A percentile compares a stretch with the other conserved stretches of the same genome.
Evolutionary conservation across 2,888 invertebrate genomes (phyloP).

Genomic region (Tetragonula carbonaria): DNA sequence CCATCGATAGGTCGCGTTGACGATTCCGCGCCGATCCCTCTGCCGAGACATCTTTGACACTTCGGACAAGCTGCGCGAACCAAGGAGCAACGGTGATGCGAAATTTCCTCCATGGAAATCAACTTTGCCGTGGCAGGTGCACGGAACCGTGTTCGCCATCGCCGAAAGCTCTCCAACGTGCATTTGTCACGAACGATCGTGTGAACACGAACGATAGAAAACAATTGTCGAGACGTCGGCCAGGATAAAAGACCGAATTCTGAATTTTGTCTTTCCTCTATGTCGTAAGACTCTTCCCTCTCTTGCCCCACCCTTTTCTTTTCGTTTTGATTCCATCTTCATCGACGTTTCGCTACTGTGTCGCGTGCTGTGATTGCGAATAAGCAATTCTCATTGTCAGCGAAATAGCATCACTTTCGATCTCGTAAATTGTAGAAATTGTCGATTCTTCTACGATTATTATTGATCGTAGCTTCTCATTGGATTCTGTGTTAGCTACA

Average conservation of each 20-base stretch:
- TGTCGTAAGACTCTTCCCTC: background rate
- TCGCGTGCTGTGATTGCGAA: no score
- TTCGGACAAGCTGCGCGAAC: conserved; percentile 49
- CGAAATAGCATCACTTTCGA: no score
- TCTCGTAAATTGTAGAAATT: no score
- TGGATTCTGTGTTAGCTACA: no score
- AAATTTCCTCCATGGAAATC: conserved; percentile 69
- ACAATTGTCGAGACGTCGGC: conserved; percentile 51
- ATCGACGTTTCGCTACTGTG: no score
- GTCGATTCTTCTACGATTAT: no score
- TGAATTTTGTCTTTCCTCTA: conserved; percentile 17
- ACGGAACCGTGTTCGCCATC: conserved; percentile 38
- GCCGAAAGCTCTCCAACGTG: conserved; percentile 50
- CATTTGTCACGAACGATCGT: conserved; percentile 48
- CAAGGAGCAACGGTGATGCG: conserved; percentile 44
- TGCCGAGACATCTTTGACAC: conserved; percentile 55
- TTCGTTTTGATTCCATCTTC: no score
- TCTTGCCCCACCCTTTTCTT: background rate
- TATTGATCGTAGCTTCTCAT: no score
- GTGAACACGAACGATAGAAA: conserved; percentile 51
- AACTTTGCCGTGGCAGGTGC: conserved; percentile 62
- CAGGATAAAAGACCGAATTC: conserved; percentile 23
- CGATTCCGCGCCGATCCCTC: conserved; percentile 42
- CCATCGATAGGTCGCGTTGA: conserved; percentile 48
- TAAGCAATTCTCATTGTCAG: no score